Evolutionary conservation across 2,888 invertebrate genomes (phyloP).

Genomic region (Latheticus oryzae): DNA sequence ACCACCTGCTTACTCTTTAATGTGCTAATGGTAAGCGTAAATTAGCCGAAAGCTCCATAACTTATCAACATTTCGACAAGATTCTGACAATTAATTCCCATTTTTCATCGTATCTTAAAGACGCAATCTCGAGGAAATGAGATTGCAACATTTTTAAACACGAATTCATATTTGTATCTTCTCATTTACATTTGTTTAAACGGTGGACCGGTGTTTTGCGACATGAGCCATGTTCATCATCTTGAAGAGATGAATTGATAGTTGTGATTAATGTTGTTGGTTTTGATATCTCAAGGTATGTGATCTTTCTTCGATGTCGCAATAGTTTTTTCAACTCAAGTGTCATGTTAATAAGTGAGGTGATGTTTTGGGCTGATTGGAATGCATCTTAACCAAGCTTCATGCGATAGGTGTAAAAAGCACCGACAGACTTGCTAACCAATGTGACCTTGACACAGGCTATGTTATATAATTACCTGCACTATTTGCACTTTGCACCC

Average conservation of each 20-base stretch:
- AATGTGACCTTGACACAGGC: conserved; percentile 49
- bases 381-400: conserved; percentile 28
- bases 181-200: no score
- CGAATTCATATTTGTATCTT: no score
- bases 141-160: conserved; percentile 1
- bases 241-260: conserved; percentile 21
- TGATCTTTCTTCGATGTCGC: conserved; percentile 25
- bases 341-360: conserved; percentile 20
- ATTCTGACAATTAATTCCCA: conserved; percentile 52
- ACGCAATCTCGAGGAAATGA: conserved; percentile 1
- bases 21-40: conserved; percentile 40
- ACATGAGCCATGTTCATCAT: conserved; percentile 12
- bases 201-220: background rate
- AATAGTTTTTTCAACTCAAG: conserved; percentile 26
- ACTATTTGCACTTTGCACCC: conserved; percentile 40
- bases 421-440: conserved; percentile 51
- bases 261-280: conserved; percentile 18
- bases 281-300: conserved; percentile 12
- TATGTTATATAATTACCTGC: conserved; percentile 36
- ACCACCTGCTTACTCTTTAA: conserved; percentile 49
- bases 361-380: conserved; percentile 20
- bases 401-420: conserved; percentile 50
- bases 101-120: conserved; percentile 45
- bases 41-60: conserved; percentile 47
- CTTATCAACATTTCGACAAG: conserved; percentile 45